Evolutionary conservation across 2,797 vertebrate species (phyloP), one percentile per base, ranked within the genome.

Genomic region (Natrix natrix): DNA sequence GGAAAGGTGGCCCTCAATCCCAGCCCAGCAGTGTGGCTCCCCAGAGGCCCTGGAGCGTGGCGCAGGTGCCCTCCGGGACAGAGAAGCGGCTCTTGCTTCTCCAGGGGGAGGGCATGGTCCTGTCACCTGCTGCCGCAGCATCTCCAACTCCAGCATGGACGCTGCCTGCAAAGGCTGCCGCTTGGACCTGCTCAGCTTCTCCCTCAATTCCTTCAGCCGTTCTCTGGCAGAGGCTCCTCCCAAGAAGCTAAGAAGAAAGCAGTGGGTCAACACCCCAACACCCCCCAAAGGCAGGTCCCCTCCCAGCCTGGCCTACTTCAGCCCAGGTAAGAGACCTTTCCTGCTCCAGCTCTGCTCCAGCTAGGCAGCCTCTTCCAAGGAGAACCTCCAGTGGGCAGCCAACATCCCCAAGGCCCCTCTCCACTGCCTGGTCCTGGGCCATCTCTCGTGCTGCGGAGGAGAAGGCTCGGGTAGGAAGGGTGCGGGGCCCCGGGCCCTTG

Each of bases 51-150:
- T 6, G 14, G 5, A 14, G 6, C 63, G 13, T 66, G 13, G 28
- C 3, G 1, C 69, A 78, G 32, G 6, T 43, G 74, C 37, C 20
- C 86, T 2, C 16, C 66, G 92, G 95, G 4, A 3, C 10, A 1
- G 83, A 57, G 1, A 56, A 17, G 17, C 52, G 97, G 97, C 28
- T 97, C 96, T 78, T 96, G 97, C 43, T 95, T 60, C 97, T 97
- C 93, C 83, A 54, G 78, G 92, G 54, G 78, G 4, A 90, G 69
- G 16, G 7, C 69, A 17, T 6, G 3, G 37, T 74, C 37, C 32
- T 43, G 5, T 43, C 32, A 98, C 98, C 97, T 98, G 97, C 78
- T 97, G 95, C 78, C 97, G 97, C 90, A 97, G 78, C 92, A 98
- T 93, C 88, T 97, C 96, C 74, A 63, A 69, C 59, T 97, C 91